A percentile compares a stretch with the other conserved stretches of the same genome.
Evolutionary conservation across 2,888 invertebrate genomes (phyloP).

Genomic region (Bimastos eiseni): DNA sequence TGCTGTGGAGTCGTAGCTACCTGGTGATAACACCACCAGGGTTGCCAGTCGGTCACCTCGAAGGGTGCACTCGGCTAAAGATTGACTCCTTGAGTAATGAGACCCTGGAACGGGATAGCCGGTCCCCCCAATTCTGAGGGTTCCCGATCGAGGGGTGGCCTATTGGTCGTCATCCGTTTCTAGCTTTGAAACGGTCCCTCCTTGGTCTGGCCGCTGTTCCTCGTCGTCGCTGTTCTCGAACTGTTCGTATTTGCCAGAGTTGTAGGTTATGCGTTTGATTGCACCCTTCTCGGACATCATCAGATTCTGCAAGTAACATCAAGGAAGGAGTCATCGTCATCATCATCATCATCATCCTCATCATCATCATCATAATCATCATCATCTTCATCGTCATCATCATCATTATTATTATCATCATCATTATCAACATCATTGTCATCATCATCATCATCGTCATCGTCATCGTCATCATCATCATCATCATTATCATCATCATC

Average conservation of each 20-base stretch:
- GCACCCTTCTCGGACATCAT: conserved; percentile 89
- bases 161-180: not conserved
- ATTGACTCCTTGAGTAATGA: not conserved
- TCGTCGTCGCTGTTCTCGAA: conserved; percentile 32
- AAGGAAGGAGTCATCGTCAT: not conserved
- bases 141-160: not conserved
- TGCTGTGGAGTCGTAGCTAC: not conserved
- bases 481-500: not conserved
- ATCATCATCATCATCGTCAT: not conserved
- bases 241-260: conserved; percentile 31
- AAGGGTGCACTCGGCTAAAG: not conserved
- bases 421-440: not conserved
- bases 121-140: not conserved
- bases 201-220: not conserved
- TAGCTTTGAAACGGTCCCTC: not conserved
- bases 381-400: not conserved
- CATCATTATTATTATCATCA: conserved; percentile 24
- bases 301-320: conserved; percentile 70
- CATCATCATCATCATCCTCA: not conserved
- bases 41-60: not conserved
- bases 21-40: not conserved
- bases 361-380: not conserved
- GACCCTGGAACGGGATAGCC: not conserved
- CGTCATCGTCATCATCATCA: not conserved
- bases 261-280: conserved; percentile 89